Conservation (phyloP, 2,888 invertebrate species). For the Biston stratarius region DNA sequence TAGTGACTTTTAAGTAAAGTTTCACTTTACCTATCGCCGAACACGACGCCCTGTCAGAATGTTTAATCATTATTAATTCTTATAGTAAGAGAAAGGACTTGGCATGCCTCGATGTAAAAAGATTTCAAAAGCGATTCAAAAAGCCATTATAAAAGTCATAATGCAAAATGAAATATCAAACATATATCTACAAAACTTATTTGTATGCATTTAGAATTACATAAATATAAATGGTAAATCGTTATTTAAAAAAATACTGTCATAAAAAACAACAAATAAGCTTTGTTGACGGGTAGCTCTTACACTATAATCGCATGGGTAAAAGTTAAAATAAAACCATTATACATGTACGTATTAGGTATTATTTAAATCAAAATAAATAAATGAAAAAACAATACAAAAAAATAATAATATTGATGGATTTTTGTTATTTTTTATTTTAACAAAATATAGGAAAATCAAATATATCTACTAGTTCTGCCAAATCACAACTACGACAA, state of each 20-base stretch:
- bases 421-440: slow-evolving; percentile 9
- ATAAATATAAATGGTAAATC: too few relatives aligned
- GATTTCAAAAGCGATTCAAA: slow-evolving; percentile 53
- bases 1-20: slow-evolving; percentile 48
- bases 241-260: too few relatives aligned
- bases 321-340: slow-evolving; percentile 13
- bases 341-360: background rate
- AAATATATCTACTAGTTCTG: background rate
- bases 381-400: slow-evolving; percentile 18
- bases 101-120: slow-evolving; percentile 61
- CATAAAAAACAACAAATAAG: slow-evolving; percentile 13
- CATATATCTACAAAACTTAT: slow-evolving; percentile 31
- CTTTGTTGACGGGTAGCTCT: slow-evolving; percentile 27
- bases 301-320: slow-evolving; percentile 21
- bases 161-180: slow-evolving; percentile 44
- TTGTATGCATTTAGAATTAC: background rate
- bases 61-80: slow-evolving; percentile 44
- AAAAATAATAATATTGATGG: background rate
- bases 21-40: slow-evolving; percentile 70
- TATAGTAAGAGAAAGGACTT: slow-evolving; percentile 45
- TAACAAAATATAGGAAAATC: background rate
- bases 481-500: too few relatives aligned
- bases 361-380: slow-evolving; percentile 1
- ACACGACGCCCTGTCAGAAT: slow-evolving; percentile 68
- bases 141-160: slow-evolving; percentile 54